A percentile compares a stretch with the other conserved stretches of the same genome.
Conservation (phyloP, 2,888 invertebrate species). For the Neocrepidodera transversa region DNA sequence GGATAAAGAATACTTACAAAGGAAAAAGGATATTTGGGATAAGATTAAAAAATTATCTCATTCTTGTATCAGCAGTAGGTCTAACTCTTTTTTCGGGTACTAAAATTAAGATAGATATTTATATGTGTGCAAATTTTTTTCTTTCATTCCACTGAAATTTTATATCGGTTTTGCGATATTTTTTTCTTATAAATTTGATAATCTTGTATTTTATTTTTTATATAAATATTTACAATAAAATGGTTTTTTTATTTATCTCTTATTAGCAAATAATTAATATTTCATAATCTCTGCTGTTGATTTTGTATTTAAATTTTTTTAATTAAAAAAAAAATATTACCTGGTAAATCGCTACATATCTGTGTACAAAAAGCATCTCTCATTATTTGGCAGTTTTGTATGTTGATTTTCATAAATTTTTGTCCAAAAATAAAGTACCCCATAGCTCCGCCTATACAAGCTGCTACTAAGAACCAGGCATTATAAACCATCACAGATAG, state of each 20-base stretch:
- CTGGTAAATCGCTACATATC: conserved; percentile 58
- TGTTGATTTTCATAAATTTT: conserved; percentile 62
- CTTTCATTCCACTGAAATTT: too few species aligned
- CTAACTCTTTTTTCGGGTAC: conserved; percentile 35
- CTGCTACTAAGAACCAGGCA: conserved; percentile 70
- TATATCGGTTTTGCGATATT: too few species aligned
- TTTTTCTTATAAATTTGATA: too few species aligned
- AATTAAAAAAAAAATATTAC: conserved; percentile 50
- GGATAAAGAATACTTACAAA: conserved; percentile 10
- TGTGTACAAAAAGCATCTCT: conserved; percentile 60
- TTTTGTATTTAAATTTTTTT: too few species aligned
- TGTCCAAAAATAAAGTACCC: conserved; percentile 68
- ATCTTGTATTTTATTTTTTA: too few species aligned
- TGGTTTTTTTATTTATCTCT: too few species aligned
- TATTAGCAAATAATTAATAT: too few species aligned
- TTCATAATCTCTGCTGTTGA: too few species aligned
- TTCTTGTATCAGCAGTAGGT: conserved; percentile 40
- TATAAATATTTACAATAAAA: too few species aligned
- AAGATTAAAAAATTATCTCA: conserved; percentile 37
- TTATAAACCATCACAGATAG: conserved; percentile 78
- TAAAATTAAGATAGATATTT: conserved; percentile 8
- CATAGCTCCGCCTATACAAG: conserved; percentile 68
- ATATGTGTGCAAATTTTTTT: too few species aligned
- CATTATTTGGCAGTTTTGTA: conserved; percentile 62
- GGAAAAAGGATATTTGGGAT: conserved; percentile 6